These are phyloP conservation scores for Ischnus inquisitorius DNA, from an alignment of 2,888 invertebrate species.

Conservation along the genomic window DNA sequence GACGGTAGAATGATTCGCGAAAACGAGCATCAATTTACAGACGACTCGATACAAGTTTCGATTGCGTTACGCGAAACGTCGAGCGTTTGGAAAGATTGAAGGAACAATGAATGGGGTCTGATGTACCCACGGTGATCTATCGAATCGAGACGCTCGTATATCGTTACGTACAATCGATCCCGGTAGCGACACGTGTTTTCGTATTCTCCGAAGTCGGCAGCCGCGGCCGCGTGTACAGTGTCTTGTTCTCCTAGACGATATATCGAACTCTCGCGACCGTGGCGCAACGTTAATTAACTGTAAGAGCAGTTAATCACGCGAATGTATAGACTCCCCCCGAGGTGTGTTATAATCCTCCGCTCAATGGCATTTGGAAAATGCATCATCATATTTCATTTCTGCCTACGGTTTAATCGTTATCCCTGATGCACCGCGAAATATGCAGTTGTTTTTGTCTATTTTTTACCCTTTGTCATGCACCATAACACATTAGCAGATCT, in stretches of 20 bases:
- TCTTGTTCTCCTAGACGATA: conserved; percentile 49
- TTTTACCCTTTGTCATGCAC: background rate
- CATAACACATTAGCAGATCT: too few relatives aligned
- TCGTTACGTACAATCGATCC: background rate
- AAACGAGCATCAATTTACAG: background rate
- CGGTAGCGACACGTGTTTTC: background rate
- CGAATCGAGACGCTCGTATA: background rate
- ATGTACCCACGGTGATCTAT: background rate
- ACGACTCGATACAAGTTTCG: background rate
- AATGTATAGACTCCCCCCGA: conserved; percentile 27
- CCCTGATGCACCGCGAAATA: background rate
- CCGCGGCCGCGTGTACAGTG: conserved; percentile 51
- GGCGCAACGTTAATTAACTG: conserved; percentile 67
- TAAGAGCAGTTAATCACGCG: conserved; percentile 62
- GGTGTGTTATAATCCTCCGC: conserved; percentile 53
- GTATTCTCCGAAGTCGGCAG: conserved; percentile 41
- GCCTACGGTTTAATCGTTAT: background rate
- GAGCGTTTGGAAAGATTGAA: background rate
- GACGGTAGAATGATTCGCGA: background rate
- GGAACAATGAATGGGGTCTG: background rate
- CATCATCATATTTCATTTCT: conserved; percentile 2
- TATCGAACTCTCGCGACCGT: conserved; percentile 49
- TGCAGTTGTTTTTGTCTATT: background rate
- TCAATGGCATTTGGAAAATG: conserved; percentile 64
- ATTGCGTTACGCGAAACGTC: background rate